Base-by-base conservation (phyloP, 2,113 vertebrate genomes). In the Chloroceryle aenea region DNA sequence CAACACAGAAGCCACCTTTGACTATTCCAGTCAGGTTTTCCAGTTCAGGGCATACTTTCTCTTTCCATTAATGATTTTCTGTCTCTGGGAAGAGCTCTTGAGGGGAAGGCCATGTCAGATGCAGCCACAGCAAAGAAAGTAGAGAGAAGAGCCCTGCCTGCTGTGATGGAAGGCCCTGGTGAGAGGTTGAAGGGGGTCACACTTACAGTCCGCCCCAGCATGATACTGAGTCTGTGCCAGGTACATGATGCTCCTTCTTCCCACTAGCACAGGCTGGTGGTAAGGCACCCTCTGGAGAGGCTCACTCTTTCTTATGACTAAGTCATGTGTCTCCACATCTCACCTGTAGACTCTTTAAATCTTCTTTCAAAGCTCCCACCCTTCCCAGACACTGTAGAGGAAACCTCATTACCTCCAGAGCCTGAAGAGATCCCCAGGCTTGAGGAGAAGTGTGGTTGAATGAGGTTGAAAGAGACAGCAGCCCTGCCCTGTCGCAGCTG, bases 241-340 rank as follows among this genome's bases (percentile, higher is more conserved):
- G 56, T 58, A 48, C 56, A 10, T 19, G 50, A 23, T 66, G 32
- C 14, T 69, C 67, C 50, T 69, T 45, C 59, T 71, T 66, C 63
- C 67, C 56, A 13, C 27, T 30, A 64, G 48, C 23, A 19, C 34
- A 50, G 23, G 40, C 30, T 76, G 30, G 19, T 72, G 6, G 40
- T 53, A 15, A 63, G 38, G 36, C 10, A 50, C 14, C 29, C 15
- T 68, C 10, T 48, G 34, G 66, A 68, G 25, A 58, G 21, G 10
- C n/a, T 78, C 53, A 30, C n/a, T 34, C n/a, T 75, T 53, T 69
- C 50, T 38, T 53, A 16, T 13, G n/a, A 45, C 50, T 36, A 58
- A 36, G 17, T 69, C n/a, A 29, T 19, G 18, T 0, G 1, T 22
- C n/a, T 64, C n/a, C 56, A 25, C 0, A 2, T 75, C 26, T 53